Percentiles rank a stretch among this genome's conserved stretches.
Evolutionary conservation across 64 coral and sea anemone genomes (phyloP).

Genomic region (Anthopleura sola): DNA sequence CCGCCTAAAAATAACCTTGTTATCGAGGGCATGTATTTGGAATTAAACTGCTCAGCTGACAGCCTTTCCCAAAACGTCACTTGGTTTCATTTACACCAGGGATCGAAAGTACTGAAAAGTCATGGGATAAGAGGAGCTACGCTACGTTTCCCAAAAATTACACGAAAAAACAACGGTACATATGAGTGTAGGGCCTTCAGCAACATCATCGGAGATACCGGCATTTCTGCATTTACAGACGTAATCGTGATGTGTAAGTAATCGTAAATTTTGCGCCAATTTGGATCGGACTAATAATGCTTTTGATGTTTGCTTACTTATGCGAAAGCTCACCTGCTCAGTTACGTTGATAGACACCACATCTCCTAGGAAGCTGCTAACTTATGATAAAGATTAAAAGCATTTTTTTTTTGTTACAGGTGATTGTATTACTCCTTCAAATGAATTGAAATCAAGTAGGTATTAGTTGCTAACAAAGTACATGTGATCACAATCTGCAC

Average conservation of each 20-base stretch:
- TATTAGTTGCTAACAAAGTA: background rate
- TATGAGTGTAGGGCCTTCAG: background rate
- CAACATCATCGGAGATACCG: background rate
- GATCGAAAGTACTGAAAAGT: background rate
- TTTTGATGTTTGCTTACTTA: background rate
- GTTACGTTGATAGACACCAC: too few species aligned
- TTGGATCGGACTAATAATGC: too few species aligned
- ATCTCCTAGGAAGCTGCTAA: too few species aligned
- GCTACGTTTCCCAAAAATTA: background rate
- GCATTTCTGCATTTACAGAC: background rate
- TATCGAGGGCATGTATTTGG: background rate
- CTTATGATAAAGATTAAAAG: background rate
- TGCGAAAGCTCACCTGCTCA: too few species aligned
- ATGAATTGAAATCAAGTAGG: background rate
- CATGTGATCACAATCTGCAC: background rate
- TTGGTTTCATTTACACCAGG: background rate
- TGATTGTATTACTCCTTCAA: background rate
- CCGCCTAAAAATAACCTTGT: background rate
- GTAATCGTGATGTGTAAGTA: background rate
- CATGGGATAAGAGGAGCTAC: background rate
- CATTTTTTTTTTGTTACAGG: background rate
- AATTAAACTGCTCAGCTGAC: background rate
- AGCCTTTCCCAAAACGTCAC: background rate
- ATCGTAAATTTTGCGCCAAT: background rate
- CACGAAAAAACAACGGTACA: background rate